Percentiles rank a stretch among this genome's conserved stretches.
These are phyloP conservation scores for Mimas tiliae DNA, from an alignment of 2,888 invertebrate genomes.

Conservation along the genomic window DNA sequence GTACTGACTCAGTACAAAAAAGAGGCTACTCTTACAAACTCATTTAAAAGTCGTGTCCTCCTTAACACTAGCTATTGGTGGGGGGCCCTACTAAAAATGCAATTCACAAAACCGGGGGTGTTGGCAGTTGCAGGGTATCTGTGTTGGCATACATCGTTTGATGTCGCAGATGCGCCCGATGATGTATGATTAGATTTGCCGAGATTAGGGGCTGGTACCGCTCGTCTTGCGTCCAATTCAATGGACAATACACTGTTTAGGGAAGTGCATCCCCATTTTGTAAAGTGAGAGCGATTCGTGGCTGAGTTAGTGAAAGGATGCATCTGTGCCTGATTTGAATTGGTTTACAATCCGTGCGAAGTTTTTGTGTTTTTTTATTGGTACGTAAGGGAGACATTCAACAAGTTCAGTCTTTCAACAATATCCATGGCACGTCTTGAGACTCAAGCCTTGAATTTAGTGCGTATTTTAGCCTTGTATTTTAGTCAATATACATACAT, in stretches of 20 bases:
- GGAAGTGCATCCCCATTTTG: conserved; percentile 13
- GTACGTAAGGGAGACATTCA: too few relatives aligned
- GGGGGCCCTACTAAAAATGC: not conserved
- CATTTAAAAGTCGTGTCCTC: too few relatives aligned
- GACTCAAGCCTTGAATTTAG: too few relatives aligned
- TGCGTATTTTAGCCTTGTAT: too few relatives aligned
- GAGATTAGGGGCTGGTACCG: conserved; percentile 51
- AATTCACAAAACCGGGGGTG: conserved; percentile 15
- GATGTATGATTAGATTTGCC: conserved; percentile 75
- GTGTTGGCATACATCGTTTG: conserved; percentile 67
- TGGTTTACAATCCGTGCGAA: not conserved
- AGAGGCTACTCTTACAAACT: too few relatives aligned
- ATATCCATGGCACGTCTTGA: too few relatives aligned
- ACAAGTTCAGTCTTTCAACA: too few relatives aligned
- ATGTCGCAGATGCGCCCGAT: conserved; percentile 70
- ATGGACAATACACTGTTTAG: conserved; percentile 26
- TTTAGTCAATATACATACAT: too few relatives aligned
- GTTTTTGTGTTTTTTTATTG: too few relatives aligned
- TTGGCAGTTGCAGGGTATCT: conserved; percentile 46
- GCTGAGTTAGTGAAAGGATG: not conserved
- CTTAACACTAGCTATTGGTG: not conserved
- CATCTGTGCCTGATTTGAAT: not conserved
- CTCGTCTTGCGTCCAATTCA: conserved; percentile 43
- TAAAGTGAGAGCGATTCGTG: not conserved
- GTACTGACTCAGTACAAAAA: too few relatives aligned